Percentiles rank a stretch among this genome's conserved stretches.
phyloP scores from a whole-genome alignment of 2,113 vertebrate species.

The Coregonus clupeaformis region DNA sequence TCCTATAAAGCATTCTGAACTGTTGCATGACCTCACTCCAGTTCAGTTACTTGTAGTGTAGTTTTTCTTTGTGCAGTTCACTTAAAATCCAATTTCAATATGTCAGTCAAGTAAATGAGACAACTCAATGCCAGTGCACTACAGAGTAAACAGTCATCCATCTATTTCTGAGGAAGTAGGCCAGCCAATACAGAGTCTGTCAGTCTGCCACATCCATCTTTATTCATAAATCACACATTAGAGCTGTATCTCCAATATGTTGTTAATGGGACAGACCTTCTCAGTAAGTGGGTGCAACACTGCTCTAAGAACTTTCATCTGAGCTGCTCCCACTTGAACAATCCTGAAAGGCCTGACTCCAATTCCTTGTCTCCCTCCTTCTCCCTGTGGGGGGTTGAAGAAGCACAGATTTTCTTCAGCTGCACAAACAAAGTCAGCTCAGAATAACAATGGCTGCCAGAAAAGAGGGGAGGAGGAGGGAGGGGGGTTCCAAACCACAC shows the following conservation, averaged over 20 bases:
- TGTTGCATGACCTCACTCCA: slow-evolving; percentile 47
- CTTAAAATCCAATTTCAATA: slow-evolving; percentile 4
- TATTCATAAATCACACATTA: slow-evolving; percentile 28
- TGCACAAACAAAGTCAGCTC: slow-evolving; percentile 74
- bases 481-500: slow-evolving; percentile 34
- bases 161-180: slow-evolving; percentile 32
- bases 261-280: slow-evolving; percentile 17
- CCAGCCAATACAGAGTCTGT: background rate
- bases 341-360: slow-evolving; percentile 46
- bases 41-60: background rate
- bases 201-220: slow-evolving; percentile 3
- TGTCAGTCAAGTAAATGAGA: slow-evolving; percentile 24
- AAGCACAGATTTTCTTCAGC: slow-evolving; percentile 67
- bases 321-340: slow-evolving; percentile 26
- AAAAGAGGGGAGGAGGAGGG: slow-evolving; percentile 29
- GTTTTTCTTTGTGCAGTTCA: background rate
- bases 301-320: background rate
- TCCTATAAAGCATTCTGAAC: slow-evolving; percentile 55
- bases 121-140: slow-evolving; percentile 19
- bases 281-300: slow-evolving; percentile 32
- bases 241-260: background rate
- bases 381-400: slow-evolving; percentile 52
- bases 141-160: slow-evolving; percentile 32
- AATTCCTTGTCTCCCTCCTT: slow-evolving; percentile 32
- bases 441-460: slow-evolving; percentile 65